Conservation (phyloP, 2,888 invertebrate genomes). For the Agrotis puta region DNA sequence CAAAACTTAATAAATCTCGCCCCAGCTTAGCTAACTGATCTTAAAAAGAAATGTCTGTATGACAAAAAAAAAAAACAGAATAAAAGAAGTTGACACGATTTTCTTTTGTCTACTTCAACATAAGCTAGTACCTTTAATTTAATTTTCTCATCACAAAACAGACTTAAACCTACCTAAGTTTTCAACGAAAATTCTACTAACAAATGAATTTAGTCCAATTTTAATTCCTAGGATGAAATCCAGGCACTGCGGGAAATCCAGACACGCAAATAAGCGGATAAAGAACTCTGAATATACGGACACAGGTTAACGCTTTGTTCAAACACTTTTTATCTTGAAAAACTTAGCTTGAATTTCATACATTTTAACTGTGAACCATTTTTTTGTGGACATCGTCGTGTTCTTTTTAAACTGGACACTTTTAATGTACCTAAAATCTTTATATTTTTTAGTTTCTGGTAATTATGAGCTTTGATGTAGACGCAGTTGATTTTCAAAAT, state of each 20-base stretch:
- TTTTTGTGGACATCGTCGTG: slow-evolving; percentile 15
- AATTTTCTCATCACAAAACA: slow-evolving; percentile 16
- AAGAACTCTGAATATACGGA: slow-evolving; percentile 43
- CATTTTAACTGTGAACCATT: slow-evolving; percentile 31
- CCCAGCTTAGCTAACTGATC: too few relatives aligned
- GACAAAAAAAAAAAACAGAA: too few relatives aligned
- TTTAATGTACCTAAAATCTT: slow-evolving; percentile 8
- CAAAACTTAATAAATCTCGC: not conserved
- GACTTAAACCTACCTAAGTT: slow-evolving; percentile 4
- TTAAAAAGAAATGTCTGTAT: too few relatives aligned
- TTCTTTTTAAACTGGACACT: slow-evolving; percentile 16
- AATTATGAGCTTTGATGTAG: not conserved
- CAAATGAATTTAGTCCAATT: slow-evolving; percentile 30
- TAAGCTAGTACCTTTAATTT: not conserved
- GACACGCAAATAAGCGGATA: slow-evolving; percentile 55
- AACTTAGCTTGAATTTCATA: slow-evolving; percentile 44
- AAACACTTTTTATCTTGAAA: slow-evolving; percentile 52
- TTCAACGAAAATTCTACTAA: not conserved
- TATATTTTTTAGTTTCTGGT: not conserved
- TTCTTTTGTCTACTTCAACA: not conserved
- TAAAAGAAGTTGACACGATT: too few relatives aligned
- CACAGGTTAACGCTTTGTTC: slow-evolving; percentile 49
- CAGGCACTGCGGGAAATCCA: slow-evolving; percentile 35
- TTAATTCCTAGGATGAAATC: slow-evolving; percentile 47
- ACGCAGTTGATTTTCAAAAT: not conserved